These are phyloP conservation scores for Sipha maydis DNA, from an alignment of 2,888 invertebrate genomes.

Conservation along the genomic window DNA sequence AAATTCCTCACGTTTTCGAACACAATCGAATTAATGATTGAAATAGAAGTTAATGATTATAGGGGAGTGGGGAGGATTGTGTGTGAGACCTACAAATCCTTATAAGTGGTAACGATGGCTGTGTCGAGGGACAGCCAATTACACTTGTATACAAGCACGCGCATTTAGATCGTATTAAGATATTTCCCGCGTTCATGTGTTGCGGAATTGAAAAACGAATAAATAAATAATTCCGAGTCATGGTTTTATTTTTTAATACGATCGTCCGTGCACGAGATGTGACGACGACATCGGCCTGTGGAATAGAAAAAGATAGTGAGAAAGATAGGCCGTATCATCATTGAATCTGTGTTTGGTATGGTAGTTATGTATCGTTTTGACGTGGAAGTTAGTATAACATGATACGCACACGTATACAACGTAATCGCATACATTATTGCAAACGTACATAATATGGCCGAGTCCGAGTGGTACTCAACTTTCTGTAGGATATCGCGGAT, in stretches of 20 bases:
- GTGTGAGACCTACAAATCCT: too few relatives aligned
- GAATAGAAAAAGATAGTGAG: too few relatives aligned
- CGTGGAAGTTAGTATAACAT: too few relatives aligned
- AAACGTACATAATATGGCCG: too few relatives aligned
- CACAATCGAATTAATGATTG: conserved; percentile 16
- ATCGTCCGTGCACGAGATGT: not conserved
- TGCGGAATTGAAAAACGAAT: not conserved
- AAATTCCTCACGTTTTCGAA: conserved; percentile 3
- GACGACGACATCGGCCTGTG: too few relatives aligned
- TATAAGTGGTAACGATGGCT: not conserved
- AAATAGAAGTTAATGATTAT: not conserved
- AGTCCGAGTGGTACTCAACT: too few relatives aligned
- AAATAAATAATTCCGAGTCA: not conserved
- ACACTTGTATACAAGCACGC: not conserved
- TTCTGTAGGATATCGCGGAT: too few relatives aligned
- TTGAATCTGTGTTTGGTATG: too few relatives aligned
- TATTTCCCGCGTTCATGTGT: conserved; percentile 3
- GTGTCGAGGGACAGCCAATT: not conserved
- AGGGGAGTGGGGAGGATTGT: not conserved
- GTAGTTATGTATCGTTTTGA: too few relatives aligned
- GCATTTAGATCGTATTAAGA: conserved; percentile 2
- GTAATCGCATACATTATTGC: too few relatives aligned
- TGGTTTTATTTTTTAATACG: not conserved
- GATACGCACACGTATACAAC: too few relatives aligned
- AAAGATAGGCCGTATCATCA: not conserved